These are phyloP conservation scores for Ciconia nigra DNA, from an alignment of 2,797 vertebrate species.

Conservation along the genomic window DNA sequence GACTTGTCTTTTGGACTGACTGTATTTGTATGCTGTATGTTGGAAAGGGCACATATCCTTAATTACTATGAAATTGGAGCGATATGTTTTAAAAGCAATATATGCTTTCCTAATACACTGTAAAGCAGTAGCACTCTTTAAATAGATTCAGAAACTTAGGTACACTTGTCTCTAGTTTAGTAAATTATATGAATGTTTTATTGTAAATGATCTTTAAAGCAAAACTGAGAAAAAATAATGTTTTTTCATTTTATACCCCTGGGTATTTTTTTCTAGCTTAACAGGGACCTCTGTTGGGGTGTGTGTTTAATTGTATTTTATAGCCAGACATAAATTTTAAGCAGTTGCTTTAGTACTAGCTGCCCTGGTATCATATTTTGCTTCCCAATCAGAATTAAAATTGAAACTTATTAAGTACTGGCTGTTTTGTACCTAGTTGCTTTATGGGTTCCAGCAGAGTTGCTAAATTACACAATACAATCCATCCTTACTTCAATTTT, in stretches of 20 bases:
- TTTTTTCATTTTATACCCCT: not conserved
- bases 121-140: not conserved
- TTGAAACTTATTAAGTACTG: not conserved
- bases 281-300: not conserved
- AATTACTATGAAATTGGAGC: not conserved
- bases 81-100: not conserved
- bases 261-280: conserved; percentile 15
- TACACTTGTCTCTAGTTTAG: not conserved
- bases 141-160: not conserved
- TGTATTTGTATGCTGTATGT: not conserved
- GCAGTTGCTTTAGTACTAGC: not conserved
- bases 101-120: not conserved
- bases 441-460: not conserved
- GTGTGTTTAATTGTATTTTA: not conserved
- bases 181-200: not conserved
- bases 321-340: not conserved
- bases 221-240: accelerated
- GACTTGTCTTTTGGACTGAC: not conserved
- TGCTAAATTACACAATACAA: conserved; percentile 6
- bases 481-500: not conserved
- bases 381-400: conserved; percentile 27
- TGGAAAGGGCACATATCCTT: not conserved
- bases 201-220: not conserved
- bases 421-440: conserved; percentile 18
- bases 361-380: not conserved